These are phyloP conservation scores for Meloidogyne exigua DNA, from an alignment of 1,140 invertebrate genomes.

Conservation along the genomic window DNA sequence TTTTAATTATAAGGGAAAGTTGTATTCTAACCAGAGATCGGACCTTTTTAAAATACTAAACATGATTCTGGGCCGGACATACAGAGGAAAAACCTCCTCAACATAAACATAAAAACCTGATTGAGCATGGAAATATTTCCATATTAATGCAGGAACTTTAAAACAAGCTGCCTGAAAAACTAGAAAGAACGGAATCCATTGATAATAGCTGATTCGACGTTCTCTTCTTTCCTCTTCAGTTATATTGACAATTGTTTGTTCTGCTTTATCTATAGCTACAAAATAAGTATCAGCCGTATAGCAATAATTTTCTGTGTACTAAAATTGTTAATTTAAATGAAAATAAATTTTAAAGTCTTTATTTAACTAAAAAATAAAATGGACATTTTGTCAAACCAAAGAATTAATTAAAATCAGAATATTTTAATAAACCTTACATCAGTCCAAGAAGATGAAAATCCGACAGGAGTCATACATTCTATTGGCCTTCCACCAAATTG, in stretches of 20 bases:
- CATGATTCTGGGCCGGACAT: too few relatives aligned
- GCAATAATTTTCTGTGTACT: conserved; percentile 62
- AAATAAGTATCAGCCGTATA: conserved; percentile 59
- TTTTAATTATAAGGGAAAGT: too few relatives aligned
- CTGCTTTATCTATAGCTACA: conserved; percentile 46
- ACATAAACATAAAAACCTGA: conserved; percentile 47
- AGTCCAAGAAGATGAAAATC: conserved; percentile 33
- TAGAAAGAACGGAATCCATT: conserved; percentile 67
- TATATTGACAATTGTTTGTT: conserved; percentile 25
- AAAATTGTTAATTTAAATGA: not conserved
- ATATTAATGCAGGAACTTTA: conserved; percentile 65
- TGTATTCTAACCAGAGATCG: too few relatives aligned
- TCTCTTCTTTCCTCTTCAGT: conserved; percentile 31
- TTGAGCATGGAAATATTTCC: conserved; percentile 64
- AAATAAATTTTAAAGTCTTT: too few relatives aligned
- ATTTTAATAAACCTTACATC: conserved; percentile 28
- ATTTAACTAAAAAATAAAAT: too few relatives aligned
- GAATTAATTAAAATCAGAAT: too few relatives aligned
- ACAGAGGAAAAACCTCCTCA: too few relatives aligned
- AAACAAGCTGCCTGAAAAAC: conserved; percentile 65
- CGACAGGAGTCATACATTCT: conserved; percentile 51
- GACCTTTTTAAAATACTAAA: too few relatives aligned
- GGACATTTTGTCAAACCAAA: too few relatives aligned
- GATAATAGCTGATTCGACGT: conserved; percentile 64
- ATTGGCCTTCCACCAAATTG: conserved; percentile 62